phyloP scores from a whole-genome alignment of 2,797 vertebrate genomes.

The Odontamblyopus rebecca region DNA sequence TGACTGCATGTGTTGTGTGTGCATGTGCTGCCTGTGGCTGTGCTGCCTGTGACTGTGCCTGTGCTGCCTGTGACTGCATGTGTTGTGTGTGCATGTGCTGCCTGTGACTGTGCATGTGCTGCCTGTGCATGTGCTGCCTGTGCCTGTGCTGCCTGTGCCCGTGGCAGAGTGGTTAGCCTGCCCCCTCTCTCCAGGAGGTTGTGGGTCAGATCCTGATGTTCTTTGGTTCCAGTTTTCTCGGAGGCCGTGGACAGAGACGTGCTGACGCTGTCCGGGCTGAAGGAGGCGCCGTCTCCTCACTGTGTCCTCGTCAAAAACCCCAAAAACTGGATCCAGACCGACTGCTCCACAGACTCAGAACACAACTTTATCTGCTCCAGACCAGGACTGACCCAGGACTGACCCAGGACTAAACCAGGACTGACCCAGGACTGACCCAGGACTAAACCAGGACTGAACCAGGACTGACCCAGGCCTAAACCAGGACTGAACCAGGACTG shows the following conservation, averaged over 20 bases:
- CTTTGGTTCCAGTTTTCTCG: not conserved
- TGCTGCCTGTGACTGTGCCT: too few species aligned
- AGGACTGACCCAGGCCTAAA: not conserved
- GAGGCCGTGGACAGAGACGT: conserved; percentile 22
- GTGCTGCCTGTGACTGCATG: too few species aligned
- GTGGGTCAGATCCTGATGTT: conserved; percentile 15
- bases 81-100: too few species aligned
- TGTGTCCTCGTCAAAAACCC: conserved; percentile 56
- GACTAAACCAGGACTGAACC: not conserved
- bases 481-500: too few species aligned
- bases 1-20: conserved; percentile 1
- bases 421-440: not conserved
- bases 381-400: not conserved
- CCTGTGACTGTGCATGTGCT: too few species aligned
- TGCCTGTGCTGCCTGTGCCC: too few species aligned
- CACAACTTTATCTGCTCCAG: conserved; percentile 58
- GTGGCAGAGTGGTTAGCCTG: too few species aligned
- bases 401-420: not conserved
- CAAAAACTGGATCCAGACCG: conserved; percentile 34
- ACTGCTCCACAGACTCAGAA: conserved; percentile 46
- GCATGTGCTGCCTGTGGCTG: too few species aligned
- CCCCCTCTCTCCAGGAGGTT: too few species aligned
- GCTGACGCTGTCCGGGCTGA: conserved; percentile 27
- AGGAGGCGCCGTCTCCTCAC: not conserved
- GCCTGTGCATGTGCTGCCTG: too few species aligned